Evolutionary conservation across 1,140 invertebrate genomes (phyloP).

Genomic region (Drosophila prosaltans): DNA sequence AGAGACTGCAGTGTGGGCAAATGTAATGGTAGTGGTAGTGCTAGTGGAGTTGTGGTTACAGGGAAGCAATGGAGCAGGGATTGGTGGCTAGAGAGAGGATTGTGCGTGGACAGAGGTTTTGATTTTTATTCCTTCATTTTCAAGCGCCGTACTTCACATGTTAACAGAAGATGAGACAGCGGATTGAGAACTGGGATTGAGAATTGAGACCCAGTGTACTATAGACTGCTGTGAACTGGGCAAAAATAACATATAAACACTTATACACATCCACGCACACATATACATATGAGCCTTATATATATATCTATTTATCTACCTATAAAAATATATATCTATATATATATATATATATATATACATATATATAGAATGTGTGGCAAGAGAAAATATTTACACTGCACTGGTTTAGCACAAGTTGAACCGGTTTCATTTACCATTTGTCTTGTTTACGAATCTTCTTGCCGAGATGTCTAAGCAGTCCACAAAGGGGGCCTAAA

Average conservation of each 20-base stretch:
- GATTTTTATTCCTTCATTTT: conserved; percentile 41
- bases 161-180: conserved; percentile 28
- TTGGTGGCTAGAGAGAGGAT: conserved; percentile 14
- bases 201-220: conserved; percentile 23
- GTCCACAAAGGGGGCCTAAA: conserved; percentile 38
- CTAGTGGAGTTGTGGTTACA: neutral
- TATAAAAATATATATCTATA: neutral
- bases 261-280: conserved; percentile 21
- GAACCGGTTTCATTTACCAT: conserved; percentile 64
- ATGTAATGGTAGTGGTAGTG: conserved; percentile 28
- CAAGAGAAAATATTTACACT: conserved; percentile 47
- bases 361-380: conserved; percentile 37
- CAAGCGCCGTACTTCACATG: conserved; percentile 73
- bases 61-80: conserved; percentile 8
- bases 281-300: neutral
- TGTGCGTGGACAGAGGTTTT: conserved; percentile 37
- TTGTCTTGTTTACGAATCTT: conserved; percentile 25
- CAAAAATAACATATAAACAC: neutral
- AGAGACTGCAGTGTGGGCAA: conserved; percentile 53
- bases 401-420: conserved; percentile 38
- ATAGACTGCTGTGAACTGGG: neutral
- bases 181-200: conserved; percentile 45
- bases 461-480: neutral
- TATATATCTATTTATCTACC: neutral
- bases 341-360: neutral